A percentile compares a stretch with the other conserved stretches of the same genome.
Conservation (phyloP, 2,888 invertebrate genomes). For the Pandemis heparana region DNA sequence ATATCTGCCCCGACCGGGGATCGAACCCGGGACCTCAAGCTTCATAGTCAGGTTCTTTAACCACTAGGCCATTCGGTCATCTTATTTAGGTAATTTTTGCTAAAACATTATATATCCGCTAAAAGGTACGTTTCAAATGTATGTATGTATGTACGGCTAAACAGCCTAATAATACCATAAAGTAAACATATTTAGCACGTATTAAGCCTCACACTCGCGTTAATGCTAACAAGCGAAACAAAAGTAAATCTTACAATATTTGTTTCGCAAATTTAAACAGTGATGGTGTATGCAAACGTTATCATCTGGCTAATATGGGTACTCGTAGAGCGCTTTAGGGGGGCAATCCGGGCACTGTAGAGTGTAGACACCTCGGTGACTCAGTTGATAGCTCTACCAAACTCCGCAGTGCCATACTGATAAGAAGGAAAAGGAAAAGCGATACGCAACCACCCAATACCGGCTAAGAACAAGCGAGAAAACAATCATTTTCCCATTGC, state of each 20-base stretch:
- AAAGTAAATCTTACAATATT: conserved; percentile 30
- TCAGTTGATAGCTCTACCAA: conserved; percentile 52
- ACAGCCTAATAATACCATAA: background rate
- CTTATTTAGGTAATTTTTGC: too few species aligned
- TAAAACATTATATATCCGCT: too few species aligned
- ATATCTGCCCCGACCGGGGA: too few species aligned
- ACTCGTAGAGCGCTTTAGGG: conserved; percentile 44
- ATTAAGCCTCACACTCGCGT: background rate
- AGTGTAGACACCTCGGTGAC: conserved; percentile 52
- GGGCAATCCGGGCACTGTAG: conserved; percentile 46
- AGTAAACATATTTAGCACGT: conserved; percentile 5
- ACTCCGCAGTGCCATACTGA: conserved; percentile 50
- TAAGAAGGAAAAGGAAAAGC: conserved; percentile 59
- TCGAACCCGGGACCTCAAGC: too few species aligned
- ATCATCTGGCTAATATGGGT: conserved; percentile 32
- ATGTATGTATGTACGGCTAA: too few species aligned
- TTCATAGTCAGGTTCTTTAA: too few species aligned
- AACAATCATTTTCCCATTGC: conserved; percentile 66
- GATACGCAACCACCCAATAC: conserved; percentile 35
- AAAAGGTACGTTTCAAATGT: too few species aligned
- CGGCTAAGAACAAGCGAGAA: conserved; percentile 61
- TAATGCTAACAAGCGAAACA: conserved; percentile 25
- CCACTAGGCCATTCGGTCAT: too few species aligned
- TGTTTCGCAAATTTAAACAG: conserved; percentile 27
- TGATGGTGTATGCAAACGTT: conserved; percentile 34